Evolutionary conservation across 2,888 invertebrate species (phyloP).

Genomic region (Ichneumoninae sp.): DNA sequence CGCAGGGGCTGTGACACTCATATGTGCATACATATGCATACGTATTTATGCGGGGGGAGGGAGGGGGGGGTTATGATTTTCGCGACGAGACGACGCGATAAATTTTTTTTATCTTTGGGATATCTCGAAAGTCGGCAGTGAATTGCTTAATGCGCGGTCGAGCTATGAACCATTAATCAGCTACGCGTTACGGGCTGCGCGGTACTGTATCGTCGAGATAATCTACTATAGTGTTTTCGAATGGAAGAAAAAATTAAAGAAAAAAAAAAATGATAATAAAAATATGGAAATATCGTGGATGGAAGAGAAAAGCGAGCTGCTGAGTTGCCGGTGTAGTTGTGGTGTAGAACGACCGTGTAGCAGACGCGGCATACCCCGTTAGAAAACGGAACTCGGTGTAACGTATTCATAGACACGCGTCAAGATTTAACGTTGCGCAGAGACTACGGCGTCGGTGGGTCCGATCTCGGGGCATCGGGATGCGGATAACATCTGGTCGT

Average conservation of each 20-base stretch:
- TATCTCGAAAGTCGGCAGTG: conserved; percentile 5
- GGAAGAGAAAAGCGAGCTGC: background rate
- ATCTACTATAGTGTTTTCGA: background rate
- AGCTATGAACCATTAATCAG: background rate
- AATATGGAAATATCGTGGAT: background rate
- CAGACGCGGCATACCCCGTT: conserved; percentile 58
- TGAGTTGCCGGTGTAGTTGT: background rate
- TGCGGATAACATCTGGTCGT: conserved; percentile 54
- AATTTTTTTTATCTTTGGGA: background rate
- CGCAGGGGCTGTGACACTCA: background rate
- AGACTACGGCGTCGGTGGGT: conserved; percentile 13
- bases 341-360: background rate
- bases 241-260: background rate
- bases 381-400: conserved; percentile 72
- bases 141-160: conserved; percentile 6
- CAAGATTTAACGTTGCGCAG: conserved; percentile 57
- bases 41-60: background rate
- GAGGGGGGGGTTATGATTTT: conserved; percentile 11
- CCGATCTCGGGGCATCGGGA: conserved; percentile 44
- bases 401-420: conserved; percentile 71
- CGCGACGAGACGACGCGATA: background rate
- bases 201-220: background rate
- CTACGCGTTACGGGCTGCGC: background rate
- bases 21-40: conserved; percentile 2
- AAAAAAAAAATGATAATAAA: background rate